These are phyloP conservation scores for Psammodynastes pulverulentus DNA, from an alignment of 2,113 vertebrate species.

Conservation along the genomic window DNA sequence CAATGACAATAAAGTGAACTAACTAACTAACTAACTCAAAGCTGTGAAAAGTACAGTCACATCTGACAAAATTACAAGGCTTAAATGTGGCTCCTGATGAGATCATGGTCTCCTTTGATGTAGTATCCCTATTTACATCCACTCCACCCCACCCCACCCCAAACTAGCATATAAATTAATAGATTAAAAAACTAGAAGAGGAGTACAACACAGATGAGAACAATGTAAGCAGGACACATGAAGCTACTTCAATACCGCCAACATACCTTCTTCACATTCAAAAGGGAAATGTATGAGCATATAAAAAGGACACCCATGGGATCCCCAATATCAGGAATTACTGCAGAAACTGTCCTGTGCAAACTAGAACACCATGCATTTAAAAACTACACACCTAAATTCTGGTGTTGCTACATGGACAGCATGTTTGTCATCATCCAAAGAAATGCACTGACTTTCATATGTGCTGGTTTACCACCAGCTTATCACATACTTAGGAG, in stretches of 20 bases:
- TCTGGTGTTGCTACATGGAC: not conserved
- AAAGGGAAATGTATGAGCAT: not conserved
- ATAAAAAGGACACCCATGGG: not conserved
- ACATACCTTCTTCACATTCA: not conserved
- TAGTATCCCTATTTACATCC: not conserved
- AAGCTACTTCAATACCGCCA: not conserved
- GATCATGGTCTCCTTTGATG: not conserved
- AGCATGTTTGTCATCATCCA: not conserved
- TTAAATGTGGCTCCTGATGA: not conserved
- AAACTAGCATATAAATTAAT: not conserved
- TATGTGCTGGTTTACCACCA: not conserved
- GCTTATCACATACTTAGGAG: too few species aligned
- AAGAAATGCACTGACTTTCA: not conserved
- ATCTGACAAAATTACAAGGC: not conserved
- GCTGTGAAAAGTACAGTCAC: not conserved
- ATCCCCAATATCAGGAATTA: not conserved
- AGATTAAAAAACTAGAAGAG: not conserved
- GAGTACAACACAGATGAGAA: not conserved
- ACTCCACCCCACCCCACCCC: fast-evolving
- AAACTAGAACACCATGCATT: not conserved
- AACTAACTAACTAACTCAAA: not conserved
- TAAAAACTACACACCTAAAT: not conserved
- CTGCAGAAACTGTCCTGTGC: not conserved
- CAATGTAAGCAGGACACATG: not conserved
- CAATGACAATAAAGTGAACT: too few species aligned